Conservation (phyloP, 2,797 vertebrate species). For the Babyrousa celebensis region DNA sequence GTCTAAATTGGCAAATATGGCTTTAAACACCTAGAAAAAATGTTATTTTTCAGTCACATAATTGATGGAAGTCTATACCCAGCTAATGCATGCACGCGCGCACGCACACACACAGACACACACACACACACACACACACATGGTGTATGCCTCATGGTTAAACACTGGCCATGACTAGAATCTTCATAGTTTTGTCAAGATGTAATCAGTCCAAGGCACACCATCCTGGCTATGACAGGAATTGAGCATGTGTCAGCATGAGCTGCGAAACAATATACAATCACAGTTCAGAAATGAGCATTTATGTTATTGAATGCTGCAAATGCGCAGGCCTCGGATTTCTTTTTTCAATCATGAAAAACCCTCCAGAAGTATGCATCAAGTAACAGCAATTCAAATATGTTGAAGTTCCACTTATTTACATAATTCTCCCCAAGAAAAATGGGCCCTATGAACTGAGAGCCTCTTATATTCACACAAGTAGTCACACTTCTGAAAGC, state of each 20-base stretch:
- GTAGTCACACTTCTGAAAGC: neutral
- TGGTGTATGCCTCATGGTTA: neutral
- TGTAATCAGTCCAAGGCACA: constrained; percentile 62
- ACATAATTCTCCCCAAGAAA: constrained; percentile 49
- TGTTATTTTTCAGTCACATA: neutral
- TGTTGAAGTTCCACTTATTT: constrained; percentile 60
- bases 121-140: neutral
- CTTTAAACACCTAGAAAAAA: neutral
- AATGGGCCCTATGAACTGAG: neutral
- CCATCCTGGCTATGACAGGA: constrained; percentile 36
- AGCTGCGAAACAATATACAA: constrained; percentile 75
- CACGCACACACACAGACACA: neutral
- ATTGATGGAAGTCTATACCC: neutral
- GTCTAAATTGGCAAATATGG: neutral
- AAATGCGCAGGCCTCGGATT: constrained; percentile 50
- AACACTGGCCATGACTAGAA: neutral
- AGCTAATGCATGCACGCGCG: too few relatives aligned
- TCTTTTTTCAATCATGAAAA: constrained; percentile 45
- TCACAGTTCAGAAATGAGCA: constrained; percentile 79
- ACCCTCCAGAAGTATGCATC: constrained; percentile 14
- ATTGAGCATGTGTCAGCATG: constrained; percentile 26
- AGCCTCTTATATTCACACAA: constrained; percentile 13
- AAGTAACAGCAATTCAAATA: constrained; percentile 57
- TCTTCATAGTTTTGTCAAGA: constrained; percentile 68
- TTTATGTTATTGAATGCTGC: constrained; percentile 68